These are phyloP conservation scores for Xerus rutilus DNA, from an alignment of 2,797 vertebrate genomes.

Conservation along the genomic window DNA sequence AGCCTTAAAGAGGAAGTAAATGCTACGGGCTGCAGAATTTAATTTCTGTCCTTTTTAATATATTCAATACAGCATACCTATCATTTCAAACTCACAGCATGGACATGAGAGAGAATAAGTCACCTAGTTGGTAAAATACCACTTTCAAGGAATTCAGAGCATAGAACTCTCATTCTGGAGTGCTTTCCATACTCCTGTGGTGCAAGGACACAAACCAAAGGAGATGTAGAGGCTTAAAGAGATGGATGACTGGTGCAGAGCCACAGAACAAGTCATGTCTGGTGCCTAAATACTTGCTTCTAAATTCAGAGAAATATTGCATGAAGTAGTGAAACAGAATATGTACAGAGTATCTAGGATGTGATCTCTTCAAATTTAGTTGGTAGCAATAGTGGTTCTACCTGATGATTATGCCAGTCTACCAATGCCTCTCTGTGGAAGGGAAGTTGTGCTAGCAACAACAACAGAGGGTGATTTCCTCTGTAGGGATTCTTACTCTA, in stretches of 20 bases:
- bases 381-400: not conserved
- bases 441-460: not conserved
- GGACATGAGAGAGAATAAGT: not conserved
- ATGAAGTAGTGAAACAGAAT: not conserved
- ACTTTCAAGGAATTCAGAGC: not conserved
- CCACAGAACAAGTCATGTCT: not conserved
- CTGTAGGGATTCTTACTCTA: not conserved
- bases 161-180: not conserved
- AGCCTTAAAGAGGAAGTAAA: not conserved
- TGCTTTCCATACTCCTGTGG: not conserved
- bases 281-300: not conserved
- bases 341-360: not conserved
- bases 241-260: not conserved
- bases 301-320: not conserved
- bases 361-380: not conserved
- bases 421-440: not conserved
- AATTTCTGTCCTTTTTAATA: not conserved
- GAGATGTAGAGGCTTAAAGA: not conserved
- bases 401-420: not conserved
- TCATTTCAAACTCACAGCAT: not conserved
- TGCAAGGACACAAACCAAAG: not conserved
- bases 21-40: not conserved
- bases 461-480: not conserved
- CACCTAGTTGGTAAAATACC: not conserved
- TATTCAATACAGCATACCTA: not conserved